phyloP scores from a whole-genome alignment of 2,888 invertebrate genomes.

The Tipula unca region DNA sequence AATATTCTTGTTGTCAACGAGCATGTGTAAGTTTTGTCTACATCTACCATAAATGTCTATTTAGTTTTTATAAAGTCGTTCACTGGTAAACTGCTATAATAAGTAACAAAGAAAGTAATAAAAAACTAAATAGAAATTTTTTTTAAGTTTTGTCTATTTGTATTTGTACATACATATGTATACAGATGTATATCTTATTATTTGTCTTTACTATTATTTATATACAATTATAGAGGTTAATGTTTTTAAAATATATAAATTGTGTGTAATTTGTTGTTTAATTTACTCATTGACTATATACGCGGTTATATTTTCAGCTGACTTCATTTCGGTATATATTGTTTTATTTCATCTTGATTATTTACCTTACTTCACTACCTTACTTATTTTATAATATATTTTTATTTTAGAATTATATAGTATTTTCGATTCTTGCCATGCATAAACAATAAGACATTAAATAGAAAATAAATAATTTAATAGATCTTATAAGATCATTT shows the following conservation, averaged over 20 bases:
- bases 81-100: background rate
- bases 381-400: too few relatives aligned
- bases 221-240: background rate
- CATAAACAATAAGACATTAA: background rate
- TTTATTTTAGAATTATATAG: background rate
- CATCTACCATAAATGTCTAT: too few relatives aligned
- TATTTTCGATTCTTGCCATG: background rate
- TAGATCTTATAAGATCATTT: background rate
- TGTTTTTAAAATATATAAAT: background rate
- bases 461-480: background rate
- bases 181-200: background rate
- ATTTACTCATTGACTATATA: background rate
- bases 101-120: background rate
- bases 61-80: background rate
- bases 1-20: background rate
- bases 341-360: constrained; percentile 8
- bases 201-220: background rate
- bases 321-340: constrained; percentile 2
- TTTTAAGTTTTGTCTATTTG: background rate
- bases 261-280: background rate
- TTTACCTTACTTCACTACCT: background rate
- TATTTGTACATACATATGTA: background rate
- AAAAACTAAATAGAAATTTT: background rate
- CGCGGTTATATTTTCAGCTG: background rate
- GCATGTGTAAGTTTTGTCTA: too few relatives aligned